phyloP scores from a whole-genome alignment of 2,888 invertebrate genomes.

The Thysanoteuthis rhombus region DNA sequence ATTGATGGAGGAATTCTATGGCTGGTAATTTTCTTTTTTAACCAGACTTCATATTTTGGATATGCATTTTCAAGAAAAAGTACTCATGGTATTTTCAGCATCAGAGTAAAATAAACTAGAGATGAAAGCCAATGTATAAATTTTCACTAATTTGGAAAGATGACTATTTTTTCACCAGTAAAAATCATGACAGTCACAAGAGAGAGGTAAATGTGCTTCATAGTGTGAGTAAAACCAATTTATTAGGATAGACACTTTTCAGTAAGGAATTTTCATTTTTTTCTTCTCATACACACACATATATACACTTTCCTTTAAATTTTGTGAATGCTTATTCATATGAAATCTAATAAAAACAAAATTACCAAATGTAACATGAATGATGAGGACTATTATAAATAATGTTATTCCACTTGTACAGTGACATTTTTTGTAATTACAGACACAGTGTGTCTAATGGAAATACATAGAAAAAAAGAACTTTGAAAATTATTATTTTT shows the following conservation, averaged over 20 bases:
- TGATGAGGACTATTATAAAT: background rate
- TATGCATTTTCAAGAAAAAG: background rate
- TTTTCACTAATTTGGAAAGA: background rate
- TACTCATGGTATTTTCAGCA: too few species aligned
- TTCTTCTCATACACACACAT: too few species aligned
- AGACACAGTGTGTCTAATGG: too few species aligned
- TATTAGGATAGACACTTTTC: background rate
- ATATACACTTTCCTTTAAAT: background rate
- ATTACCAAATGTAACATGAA: background rate
- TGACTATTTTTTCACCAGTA: background rate
- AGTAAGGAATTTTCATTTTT: background rate
- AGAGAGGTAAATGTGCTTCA: background rate
- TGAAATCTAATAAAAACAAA: background rate
- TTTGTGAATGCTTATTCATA: background rate
- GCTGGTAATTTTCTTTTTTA: background rate
- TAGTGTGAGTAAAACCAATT: background rate
- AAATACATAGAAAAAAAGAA: background rate
- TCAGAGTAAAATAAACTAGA: too few species aligned
- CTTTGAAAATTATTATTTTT: background rate
- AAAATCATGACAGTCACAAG: background rate
- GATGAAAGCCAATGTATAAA: background rate
- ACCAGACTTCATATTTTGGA: background rate
- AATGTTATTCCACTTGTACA: background rate
- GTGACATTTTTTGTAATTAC: background rate
- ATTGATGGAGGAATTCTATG: background rate